phyloP scores from a whole-genome alignment of 2,797 vertebrate genomes.

The Hipposideros larvatus region DNA sequence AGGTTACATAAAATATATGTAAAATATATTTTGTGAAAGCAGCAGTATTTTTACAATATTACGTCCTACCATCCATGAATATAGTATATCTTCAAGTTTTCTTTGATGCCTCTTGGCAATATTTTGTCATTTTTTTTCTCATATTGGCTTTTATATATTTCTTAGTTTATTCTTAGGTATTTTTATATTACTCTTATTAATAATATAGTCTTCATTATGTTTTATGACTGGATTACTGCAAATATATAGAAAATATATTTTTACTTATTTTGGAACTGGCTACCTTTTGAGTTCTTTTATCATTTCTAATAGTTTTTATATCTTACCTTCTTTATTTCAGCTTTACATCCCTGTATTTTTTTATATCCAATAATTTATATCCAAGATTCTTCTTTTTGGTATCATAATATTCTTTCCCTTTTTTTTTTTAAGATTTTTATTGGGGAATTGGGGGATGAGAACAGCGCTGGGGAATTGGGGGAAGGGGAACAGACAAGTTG shows the following conservation, averaged over 20 bases:
- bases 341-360: neutral
- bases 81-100: neutral
- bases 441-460: no score
- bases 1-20: neutral
- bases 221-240: slow-evolving; percentile 20
- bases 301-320: slow-evolving; percentile 43
- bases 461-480: no score
- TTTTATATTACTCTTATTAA: slow-evolving; percentile 1
- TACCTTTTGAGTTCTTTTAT: neutral
- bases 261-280: slow-evolving; percentile 24
- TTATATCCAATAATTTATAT: neutral
- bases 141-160: slow-evolving; percentile 19
- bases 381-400: slow-evolving; percentile 29
- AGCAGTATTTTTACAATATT: neutral
- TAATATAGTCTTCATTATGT: neutral
- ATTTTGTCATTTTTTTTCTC: neutral
- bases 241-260: slow-evolving; percentile 31
- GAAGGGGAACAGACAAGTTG: no score
- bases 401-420: neutral
- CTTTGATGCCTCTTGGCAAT: neutral
- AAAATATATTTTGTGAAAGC: no score
- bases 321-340: slow-evolving; percentile 16
- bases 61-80: neutral
- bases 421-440: no score
- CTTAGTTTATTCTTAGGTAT: slow-evolving; percentile 28